Base-by-base conservation (phyloP, 1,140 invertebrate genomes). In the Lucilia sericata region DNA sequence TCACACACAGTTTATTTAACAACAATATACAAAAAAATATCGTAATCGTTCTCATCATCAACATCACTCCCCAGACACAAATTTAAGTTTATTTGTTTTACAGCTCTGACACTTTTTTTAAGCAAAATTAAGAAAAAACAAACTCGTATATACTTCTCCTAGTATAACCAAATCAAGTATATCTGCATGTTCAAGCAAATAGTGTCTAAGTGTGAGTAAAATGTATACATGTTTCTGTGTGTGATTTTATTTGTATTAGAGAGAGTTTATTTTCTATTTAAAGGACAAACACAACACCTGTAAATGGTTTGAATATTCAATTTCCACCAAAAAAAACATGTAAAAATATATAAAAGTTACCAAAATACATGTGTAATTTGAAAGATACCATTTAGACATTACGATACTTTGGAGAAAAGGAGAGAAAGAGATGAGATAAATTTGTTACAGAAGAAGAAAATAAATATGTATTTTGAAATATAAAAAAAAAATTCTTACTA, bases 11-110 rank as follows among this genome's bases (percentile, higher is more conserved):
- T 55, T 55, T 55, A 25, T 25, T 25, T n/a, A 21, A 70, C 19
- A 19, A 19, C 65, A 12, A 70, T 21, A 70, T 21, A 25, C 25
- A 25, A 3, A 70, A 70, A 70, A 2, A 60, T n/a, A 60, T 60
- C n/a, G 55, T 60, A 60, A 60, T 60, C 55, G 55, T 60, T 60
- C 14, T 60, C 55, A 17, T 60, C 65, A 21, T 70, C 65, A 70
- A 9, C 65, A 70, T 70, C 65, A n/a, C 65, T 70, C 65, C 65
- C 65, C 65, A 70, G 65, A 70, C 65, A 21, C 65, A 70, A 70
- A 70, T 70, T 70, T 70, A 70, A 12, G 65, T 70, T 70, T 70
- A 70, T 70, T 70, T 70, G 65, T 70, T 70, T 70, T 70, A 70
- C 65, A 70, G 19, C 65, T 21, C 65, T 60, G 55, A 60, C 14